Evolutionary conservation across 1,140 invertebrate genomes (phyloP), one percentile per base, ranked within the genome.

Genomic region (Ylistrum balloti): DNA sequence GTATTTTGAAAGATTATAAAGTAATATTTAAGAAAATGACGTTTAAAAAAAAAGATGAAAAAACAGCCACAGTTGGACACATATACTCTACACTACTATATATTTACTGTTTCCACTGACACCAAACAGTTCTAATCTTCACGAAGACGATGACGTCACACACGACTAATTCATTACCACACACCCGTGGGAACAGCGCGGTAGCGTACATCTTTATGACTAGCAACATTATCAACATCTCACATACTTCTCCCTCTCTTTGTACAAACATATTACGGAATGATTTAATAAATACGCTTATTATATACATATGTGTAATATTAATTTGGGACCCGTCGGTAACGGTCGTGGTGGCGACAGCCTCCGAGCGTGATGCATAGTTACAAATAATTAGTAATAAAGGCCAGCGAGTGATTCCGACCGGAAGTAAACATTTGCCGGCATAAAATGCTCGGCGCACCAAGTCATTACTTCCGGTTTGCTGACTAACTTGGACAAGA

Each of bases 291-390:
- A 74, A 74, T 74, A 74, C 28, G 28, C 56, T 74, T 28, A 74
- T 74, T 74, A 74, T 74, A n/a, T 74, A 74, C 56, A 74, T n/a
- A n/a, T 74, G 56, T 74, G 56, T 74, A 28, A 74, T 74, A 74
- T 74, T 74, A 17, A 9, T 74, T n/a, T 74, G 56, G 56, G 56
- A 28, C 56, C 41, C 56, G 56, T n/a, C 56, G 9, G 56, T 74
- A 28, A 74, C 45, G 22, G 56, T 11, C 56, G 56, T n/a, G 22
- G 56, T n/a, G 56, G 56, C 56, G 56, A 74, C 56, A n/a, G 22
- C 5, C 56, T 74, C 56, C 56, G 28, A n/a, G 56, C 56, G 56
- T 74, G 56, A 74, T 74, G 56, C 56, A 74, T 74, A 74, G 56
- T 74, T 74, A 74, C 22, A 28, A 74, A 74, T 74, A 74, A 74